Evolutionary conservation across 2,888 invertebrate species (phyloP).

Genomic region (Oegoconia quadripuncta): DNA sequence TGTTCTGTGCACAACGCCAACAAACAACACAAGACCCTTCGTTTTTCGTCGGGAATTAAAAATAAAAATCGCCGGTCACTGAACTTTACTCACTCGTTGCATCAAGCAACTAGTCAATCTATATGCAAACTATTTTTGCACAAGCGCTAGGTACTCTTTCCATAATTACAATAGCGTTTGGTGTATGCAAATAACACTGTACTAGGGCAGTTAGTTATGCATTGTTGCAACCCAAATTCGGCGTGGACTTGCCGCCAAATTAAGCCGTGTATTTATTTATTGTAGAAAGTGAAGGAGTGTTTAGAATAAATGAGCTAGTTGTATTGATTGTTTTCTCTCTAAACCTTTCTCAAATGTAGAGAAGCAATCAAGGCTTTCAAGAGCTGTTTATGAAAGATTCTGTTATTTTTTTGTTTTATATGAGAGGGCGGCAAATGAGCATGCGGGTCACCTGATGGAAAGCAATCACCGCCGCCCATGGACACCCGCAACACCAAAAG

Average conservation of each 20-base stretch:
- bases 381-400: too few species aligned
- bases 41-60: too few species aligned
- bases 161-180: slow-evolving; percentile 13
- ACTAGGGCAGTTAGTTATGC: slow-evolving; percentile 29
- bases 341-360: background rate
- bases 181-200: slow-evolving; percentile 27
- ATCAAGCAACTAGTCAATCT: background rate
- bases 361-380: too few species aligned
- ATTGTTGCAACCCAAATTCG: slow-evolving; percentile 24
- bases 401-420: too few species aligned
- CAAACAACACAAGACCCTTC: too few species aligned
- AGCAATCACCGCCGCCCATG: too few species aligned
- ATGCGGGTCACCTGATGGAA: background rate
- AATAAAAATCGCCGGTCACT: too few species aligned
- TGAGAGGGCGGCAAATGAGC: too few species aligned
- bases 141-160: slow-evolving; percentile 8
- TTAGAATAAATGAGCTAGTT: slow-evolving; percentile 21
- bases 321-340: background rate
- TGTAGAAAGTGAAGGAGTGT: slow-evolving; percentile 42
- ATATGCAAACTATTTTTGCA: slow-evolving; percentile 1
- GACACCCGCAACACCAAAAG: too few species aligned
- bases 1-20: too few species aligned
- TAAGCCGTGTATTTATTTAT: slow-evolving; percentile 24
- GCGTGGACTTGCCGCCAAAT: slow-evolving; percentile 24
- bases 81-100: background rate